A percentile compares a stretch with the other conserved stretches of the same genome.
Evolutionary conservation across 2,113 vertebrate species (phyloP).

Genomic region (Semnornis frantzii): DNA sequence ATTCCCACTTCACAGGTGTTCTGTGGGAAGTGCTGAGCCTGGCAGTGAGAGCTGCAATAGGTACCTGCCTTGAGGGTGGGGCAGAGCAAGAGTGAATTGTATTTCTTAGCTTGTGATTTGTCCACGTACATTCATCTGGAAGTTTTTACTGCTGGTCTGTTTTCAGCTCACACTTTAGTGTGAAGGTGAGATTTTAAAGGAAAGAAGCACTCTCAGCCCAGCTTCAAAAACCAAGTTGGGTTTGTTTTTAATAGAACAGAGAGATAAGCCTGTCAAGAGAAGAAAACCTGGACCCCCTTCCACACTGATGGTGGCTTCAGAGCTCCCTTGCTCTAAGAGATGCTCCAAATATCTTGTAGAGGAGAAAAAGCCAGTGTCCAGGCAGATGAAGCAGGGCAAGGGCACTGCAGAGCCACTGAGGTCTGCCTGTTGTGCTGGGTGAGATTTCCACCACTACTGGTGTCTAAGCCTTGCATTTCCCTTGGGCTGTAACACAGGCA

Average conservation of each 20-base stretch:
- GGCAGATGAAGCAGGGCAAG: background rate
- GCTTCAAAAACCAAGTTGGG: background rate
- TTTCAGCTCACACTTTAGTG: background rate
- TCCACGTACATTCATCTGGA: background rate
- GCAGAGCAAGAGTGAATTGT: background rate
- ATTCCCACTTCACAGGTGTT: background rate
- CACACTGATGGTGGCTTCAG: background rate
- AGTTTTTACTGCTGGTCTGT: background rate
- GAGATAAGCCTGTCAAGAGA: background rate
- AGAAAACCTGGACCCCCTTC: background rate
- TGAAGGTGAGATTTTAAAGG: background rate
- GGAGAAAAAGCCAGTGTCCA: background rate
- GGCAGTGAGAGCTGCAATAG: background rate
- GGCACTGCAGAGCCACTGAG: background rate
- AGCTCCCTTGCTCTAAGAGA: background rate
- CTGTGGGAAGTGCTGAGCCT: background rate
- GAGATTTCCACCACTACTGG: accelerated
- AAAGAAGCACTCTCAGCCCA: background rate
- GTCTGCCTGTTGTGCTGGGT: background rate
- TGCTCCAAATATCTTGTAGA: background rate
- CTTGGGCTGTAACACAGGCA: background rate
- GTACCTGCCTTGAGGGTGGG: background rate
- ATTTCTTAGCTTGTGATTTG: background rate
- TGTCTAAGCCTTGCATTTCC: accelerated
- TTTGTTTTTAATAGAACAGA: background rate